Evolutionary conservation across 2,113 vertebrate species (phyloP).

Genomic region (Phylloscopus trochiloides): DNA sequence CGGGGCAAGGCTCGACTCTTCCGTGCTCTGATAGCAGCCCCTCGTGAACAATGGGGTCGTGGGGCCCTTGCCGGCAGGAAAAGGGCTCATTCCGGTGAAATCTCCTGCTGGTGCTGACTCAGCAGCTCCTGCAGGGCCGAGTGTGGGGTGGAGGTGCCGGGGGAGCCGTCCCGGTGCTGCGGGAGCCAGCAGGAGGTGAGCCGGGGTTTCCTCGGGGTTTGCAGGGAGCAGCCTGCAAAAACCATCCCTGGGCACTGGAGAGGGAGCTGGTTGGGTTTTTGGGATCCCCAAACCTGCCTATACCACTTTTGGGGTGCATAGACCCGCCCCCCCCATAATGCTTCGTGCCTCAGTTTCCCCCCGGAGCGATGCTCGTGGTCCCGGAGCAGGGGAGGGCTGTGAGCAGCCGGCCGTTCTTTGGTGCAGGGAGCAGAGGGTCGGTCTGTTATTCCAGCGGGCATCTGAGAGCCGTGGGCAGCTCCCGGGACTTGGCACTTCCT

Average conservation of each 20-base stretch:
- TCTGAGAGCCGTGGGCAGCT: not conserved
- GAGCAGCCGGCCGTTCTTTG: not conserved
- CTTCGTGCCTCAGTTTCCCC: not conserved
- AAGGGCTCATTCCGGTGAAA: not conserved
- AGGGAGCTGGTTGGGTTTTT: not conserved
- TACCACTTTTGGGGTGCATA: fast-evolving
- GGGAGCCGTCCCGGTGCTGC: not conserved
- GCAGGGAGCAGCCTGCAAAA: fast-evolving
- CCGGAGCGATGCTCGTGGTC: fast-evolving
- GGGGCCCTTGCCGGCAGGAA: constrained; percentile 27
- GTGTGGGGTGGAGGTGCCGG: fast-evolving
- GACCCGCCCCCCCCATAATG: fast-evolving
- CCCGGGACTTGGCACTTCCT: not conserved
- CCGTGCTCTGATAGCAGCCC: not conserved
- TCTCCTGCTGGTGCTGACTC: not conserved
- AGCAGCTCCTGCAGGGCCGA: not conserved
- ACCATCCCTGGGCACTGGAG: fast-evolving
- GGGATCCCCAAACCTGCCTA: fast-evolving
- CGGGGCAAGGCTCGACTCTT: not conserved
- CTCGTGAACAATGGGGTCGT: not conserved
- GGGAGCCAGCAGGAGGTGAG: not conserved
- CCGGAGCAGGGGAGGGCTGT: fast-evolving
- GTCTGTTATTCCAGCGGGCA: not conserved
- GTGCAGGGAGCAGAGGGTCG: not conserved
- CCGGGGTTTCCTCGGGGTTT: not conserved